A percentile compares a stretch with the other conserved stretches of the same genome.
These are phyloP conservation scores for Gastracanthus pulcherrimus DNA, from an alignment of 2,888 invertebrate genomes.

Conservation along the genomic window DNA sequence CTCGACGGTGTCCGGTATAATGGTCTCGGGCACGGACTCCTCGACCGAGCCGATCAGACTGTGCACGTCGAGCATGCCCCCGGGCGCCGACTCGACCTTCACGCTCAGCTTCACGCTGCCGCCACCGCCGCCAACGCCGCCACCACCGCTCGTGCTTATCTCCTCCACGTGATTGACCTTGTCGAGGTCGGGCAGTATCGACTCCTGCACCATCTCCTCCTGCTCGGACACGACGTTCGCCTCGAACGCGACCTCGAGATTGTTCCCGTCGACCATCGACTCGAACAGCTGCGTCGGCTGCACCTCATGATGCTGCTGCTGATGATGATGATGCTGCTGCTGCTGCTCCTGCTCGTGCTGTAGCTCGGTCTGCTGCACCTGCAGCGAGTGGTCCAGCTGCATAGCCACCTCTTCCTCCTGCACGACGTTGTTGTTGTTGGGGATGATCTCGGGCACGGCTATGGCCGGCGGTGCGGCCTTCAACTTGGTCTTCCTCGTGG, in stretches of 20 bases:
- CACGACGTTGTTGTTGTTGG: constrained; percentile 57
- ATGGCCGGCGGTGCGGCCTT: constrained; percentile 3
- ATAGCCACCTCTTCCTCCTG: not conserved
- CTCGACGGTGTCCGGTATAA: constrained; percentile 79
- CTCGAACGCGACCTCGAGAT: constrained; percentile 71
- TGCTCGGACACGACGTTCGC: constrained; percentile 67
- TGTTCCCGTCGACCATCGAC: constrained; percentile 68
- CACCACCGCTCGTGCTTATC: constrained; percentile 46
- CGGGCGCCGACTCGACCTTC: constrained; percentile 72
- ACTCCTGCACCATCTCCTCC: constrained; percentile 64
- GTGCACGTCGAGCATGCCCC: constrained; percentile 65
- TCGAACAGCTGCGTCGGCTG: constrained; percentile 61
- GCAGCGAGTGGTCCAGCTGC: no score
- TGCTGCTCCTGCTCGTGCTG: not conserved
- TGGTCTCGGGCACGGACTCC: constrained; percentile 78
- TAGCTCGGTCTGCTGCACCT: not conserved
- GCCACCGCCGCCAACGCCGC: constrained; percentile 61
- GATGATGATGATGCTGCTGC: not conserved
- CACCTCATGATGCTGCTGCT: constrained; percentile 2
- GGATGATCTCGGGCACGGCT: constrained; percentile 8
- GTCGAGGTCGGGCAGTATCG: constrained; percentile 69
- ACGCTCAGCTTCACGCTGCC: constrained; percentile 71
- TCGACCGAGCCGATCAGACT: constrained; percentile 76
- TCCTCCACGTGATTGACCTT: constrained; percentile 64
- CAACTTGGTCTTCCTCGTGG: constrained; percentile 32